A percentile compares a stretch with the other conserved stretches of the same genome.
phyloP scores from a whole-genome alignment of 2,888 invertebrate genomes.

The Molanna angustata region DNA sequence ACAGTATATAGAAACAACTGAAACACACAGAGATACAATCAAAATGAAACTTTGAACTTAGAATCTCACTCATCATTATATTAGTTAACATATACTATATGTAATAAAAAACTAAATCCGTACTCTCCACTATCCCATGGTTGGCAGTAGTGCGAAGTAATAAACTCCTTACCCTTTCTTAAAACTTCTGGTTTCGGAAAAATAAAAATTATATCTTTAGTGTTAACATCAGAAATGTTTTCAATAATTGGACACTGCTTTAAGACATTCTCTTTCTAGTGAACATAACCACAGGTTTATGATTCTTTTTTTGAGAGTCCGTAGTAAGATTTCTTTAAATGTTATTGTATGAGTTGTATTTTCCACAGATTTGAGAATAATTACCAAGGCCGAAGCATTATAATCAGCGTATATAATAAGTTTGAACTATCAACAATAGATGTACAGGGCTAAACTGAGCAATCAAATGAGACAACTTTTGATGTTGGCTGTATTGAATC shows the following conservation, averaged over 20 bases:
- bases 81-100: too few relatives aligned
- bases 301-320: neutral
- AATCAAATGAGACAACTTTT: neutral
- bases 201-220: conserved; percentile 3
- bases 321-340: neutral
- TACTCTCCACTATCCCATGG: too few relatives aligned
- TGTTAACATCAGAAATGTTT: conserved; percentile 2
- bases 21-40: too few relatives aligned
- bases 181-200: conserved; percentile 1
- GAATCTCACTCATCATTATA: too few relatives aligned
- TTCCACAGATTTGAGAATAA: neutral
- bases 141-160: too few relatives aligned
- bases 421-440: neutral
- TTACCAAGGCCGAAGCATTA: neutral
- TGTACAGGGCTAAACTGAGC: neutral
- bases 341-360: neutral
- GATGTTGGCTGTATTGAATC: conserved; percentile 2
- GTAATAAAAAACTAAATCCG: too few relatives aligned
- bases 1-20: too few relatives aligned
- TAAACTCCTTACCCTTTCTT: conserved; percentile 4
- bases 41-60: too few relatives aligned
- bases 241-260: conserved; percentile 1
- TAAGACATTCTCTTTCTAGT: neutral
- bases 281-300: conserved; percentile 2
- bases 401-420: neutral